Evolutionary conservation across 1,140 invertebrate species (phyloP), one percentile per base, ranked within the genome.

Genomic region (Orius insidiosus): DNA sequence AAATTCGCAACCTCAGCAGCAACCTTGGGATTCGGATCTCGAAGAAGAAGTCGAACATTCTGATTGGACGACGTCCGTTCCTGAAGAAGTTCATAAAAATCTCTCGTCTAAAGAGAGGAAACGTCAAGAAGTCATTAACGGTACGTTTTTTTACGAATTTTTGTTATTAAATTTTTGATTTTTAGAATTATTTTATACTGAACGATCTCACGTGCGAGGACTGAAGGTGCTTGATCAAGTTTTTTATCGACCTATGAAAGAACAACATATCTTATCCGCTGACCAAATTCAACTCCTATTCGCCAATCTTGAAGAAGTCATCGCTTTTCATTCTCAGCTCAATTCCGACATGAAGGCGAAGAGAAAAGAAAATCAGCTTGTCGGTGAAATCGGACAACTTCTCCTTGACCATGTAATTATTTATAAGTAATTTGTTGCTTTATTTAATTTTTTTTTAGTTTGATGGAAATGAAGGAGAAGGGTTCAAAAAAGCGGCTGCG

Each of bases 71-170:
- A 80, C 81, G 52, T 74, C 75, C 44, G 74, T 96, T 16, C 71
- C 84, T 6, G 78, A 80, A 45, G 86, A 93, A 38, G 69, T 80
- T 33, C 64, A 90, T 5, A 64, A 71, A 11, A 66, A 71, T 43
- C 67, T 89, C 39, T 73, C 78, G 51, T 72, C 79, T 32, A 72
- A 76, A 55, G 78, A 88, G 63, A 82, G 85, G 62, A 96, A 96
- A 62, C 70, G 90, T 53, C 94, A 97, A 66, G 92, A 98, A 68
- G 85, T 96, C 58, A 89, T 97, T 48, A 96, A 97, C 64, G 90
- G 90, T 94, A 55, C n/a, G n/a, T n/a, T n/a, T n/a, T n/a, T n/a
- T n/a, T n/a, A n/a, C n/a, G n/a, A n/a, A 11, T 18, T 14, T 47
- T 39, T 39, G 5, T 38, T 38, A 18, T 16, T 38, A 41, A 32